These are phyloP conservation scores for Papilio helenus DNA, from an alignment of 1,140 invertebrate species.

Conservation along the genomic window DNA sequence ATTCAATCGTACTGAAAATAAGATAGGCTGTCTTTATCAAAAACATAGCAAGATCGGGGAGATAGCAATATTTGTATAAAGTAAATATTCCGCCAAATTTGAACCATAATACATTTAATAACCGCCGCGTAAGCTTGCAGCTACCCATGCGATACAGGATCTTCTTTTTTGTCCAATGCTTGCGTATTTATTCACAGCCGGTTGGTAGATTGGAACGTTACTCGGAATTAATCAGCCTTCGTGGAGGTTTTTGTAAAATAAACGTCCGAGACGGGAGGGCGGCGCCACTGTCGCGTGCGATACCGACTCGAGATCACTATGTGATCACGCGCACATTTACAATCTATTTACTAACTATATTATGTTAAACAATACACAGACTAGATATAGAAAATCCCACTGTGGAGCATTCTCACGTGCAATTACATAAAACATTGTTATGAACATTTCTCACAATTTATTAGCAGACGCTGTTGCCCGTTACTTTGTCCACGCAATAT, in stretches of 20 bases:
- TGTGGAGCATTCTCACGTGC: no score
- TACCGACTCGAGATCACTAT: slow-evolving; percentile 45
- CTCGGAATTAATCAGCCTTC: slow-evolving; percentile 13
- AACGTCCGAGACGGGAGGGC: slow-evolving; percentile 45
- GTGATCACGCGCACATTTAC: slow-evolving; percentile 44
- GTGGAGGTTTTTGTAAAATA: slow-evolving; percentile 25
- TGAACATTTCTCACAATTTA: background rate
- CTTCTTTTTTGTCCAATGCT: background rate
- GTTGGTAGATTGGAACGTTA: slow-evolving; percentile 14
- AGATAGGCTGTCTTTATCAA: no score
- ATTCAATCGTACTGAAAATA: no score
- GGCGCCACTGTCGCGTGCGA: slow-evolving; percentile 39
- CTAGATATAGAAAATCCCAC: no score
- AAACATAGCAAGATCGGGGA: no score
- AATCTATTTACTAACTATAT: background rate
- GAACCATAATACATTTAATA: background rate
- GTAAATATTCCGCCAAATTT: background rate
- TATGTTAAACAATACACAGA: no score
- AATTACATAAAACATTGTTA: no score
- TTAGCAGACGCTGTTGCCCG: no score
- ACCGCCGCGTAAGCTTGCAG: background rate
- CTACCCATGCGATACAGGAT: slow-evolving; percentile 13
- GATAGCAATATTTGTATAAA: background rate
- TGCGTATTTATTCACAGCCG: slow-evolving; percentile 5
- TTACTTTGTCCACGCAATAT: no score